Conservation (phyloP, 1,140 invertebrate species). For the Dendrolimus kikuchii region DNA sequence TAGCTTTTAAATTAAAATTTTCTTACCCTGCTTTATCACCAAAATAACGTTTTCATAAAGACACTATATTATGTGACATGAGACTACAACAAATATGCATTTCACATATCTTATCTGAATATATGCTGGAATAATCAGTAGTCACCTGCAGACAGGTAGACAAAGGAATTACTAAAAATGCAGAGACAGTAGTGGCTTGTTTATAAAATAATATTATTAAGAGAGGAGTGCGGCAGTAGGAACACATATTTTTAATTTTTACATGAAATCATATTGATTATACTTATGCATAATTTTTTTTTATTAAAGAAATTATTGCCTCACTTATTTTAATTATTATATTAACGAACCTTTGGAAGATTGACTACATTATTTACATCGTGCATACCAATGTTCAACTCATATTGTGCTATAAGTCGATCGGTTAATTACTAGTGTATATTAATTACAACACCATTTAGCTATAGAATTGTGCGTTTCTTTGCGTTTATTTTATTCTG, state of each 20-base stretch:
- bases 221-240: conserved; percentile 17
- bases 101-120: too few species aligned
- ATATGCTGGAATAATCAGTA: too few species aligned
- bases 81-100: too few species aligned
- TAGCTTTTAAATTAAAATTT: too few species aligned
- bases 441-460: conserved; percentile 6
- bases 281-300: neutral
- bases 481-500: neutral
- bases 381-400: conserved; percentile 5
- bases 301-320: conserved; percentile 51
- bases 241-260: conserved; percentile 30
- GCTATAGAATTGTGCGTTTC: conserved; percentile 13
- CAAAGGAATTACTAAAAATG: too few species aligned
- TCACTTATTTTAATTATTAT: conserved; percentile 10
- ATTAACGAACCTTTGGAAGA: conserved; percentile 1
- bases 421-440: conserved; percentile 18
- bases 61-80: too few species aligned
- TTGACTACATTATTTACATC: neutral
- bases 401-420: conserved; percentile 27
- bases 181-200: too few species aligned
- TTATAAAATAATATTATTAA: too few species aligned
- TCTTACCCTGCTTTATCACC: too few species aligned
- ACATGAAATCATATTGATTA: too few species aligned
- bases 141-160: too few species aligned
- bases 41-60: too few species aligned